phyloP scores from a whole-genome alignment of 2,888 invertebrate genomes.

The Eilema caniola region DNA sequence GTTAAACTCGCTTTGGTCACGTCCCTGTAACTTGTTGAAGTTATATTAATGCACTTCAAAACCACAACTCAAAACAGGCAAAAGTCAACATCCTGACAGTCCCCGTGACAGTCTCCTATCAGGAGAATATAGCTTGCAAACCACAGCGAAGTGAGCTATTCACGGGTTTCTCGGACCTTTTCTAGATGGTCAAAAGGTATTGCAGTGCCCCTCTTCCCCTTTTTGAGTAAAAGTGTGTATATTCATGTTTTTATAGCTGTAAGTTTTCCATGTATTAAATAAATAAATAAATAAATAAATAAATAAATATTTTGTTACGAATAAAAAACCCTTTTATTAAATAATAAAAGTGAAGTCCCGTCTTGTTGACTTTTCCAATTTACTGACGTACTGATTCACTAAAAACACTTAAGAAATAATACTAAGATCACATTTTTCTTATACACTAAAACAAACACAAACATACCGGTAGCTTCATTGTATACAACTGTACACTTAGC shows the following conservation, averaged over 20 bases:
- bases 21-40: not conserved
- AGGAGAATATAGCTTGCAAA: not conserved
- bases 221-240: too few species aligned
- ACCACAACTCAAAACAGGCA: not conserved
- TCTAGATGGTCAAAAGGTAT: too few species aligned
- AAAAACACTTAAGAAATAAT: not conserved
- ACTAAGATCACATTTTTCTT: constrained; percentile 6
- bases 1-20: too few species aligned
- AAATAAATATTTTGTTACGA: too few species aligned
- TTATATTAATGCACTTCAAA: not conserved
- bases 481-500: not conserved
- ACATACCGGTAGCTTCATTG: constrained; percentile 52
- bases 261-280: too few species aligned
- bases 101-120: not conserved
- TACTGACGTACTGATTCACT: not conserved
- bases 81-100: not conserved
- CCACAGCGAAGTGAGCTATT: not conserved
- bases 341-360: too few species aligned
- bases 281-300: too few species aligned
- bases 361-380: too few species aligned
- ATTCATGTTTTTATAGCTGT: too few species aligned
- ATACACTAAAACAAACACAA: constrained; percentile 24
- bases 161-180: not conserved
- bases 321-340: too few species aligned
- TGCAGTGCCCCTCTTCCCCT: not conserved